Conservation (phyloP, 2,888 invertebrate genomes). For the Leptinotarsa juncta region DNA sequence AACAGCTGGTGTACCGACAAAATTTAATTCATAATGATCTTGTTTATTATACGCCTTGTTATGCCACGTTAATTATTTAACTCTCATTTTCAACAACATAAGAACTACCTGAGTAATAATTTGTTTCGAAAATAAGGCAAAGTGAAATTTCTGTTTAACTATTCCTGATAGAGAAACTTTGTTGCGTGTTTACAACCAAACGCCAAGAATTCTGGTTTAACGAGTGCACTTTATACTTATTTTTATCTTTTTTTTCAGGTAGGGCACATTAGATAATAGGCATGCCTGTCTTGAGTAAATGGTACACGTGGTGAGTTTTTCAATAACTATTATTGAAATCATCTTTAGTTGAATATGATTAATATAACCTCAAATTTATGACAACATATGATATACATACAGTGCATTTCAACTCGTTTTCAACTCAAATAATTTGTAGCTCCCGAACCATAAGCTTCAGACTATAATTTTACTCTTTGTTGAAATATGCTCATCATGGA, state of each 20-base stretch:
- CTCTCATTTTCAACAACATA: background rate
- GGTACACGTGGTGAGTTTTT: background rate
- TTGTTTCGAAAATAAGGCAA: constrained; percentile 10
- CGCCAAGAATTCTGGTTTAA: background rate
- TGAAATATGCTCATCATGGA: no score
- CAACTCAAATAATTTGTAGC: no score
- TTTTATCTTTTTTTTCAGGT: constrained; percentile 6
- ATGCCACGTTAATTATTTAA: constrained; percentile 1
- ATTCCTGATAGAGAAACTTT: constrained; percentile 3
- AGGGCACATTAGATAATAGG: background rate
- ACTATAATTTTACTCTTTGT: no score
- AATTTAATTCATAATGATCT: background rate
- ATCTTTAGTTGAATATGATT: no score
- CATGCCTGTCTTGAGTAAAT: background rate
- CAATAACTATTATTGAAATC: no score
- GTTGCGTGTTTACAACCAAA: background rate
- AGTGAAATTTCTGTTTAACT: constrained; percentile 4
- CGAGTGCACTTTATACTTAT: background rate
- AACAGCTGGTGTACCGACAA: constrained; percentile 1
- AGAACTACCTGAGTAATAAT: background rate
- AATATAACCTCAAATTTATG: no score
- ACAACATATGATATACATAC: no score
- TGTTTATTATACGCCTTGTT: constrained; percentile 2
- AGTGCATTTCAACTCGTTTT: no score
- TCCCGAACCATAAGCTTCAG: no score